A percentile compares a stretch with the other conserved stretches of the same genome.
Evolutionary conservation across 2,113 vertebrate species (phyloP).

Genomic region (Gobius niger): DNA sequence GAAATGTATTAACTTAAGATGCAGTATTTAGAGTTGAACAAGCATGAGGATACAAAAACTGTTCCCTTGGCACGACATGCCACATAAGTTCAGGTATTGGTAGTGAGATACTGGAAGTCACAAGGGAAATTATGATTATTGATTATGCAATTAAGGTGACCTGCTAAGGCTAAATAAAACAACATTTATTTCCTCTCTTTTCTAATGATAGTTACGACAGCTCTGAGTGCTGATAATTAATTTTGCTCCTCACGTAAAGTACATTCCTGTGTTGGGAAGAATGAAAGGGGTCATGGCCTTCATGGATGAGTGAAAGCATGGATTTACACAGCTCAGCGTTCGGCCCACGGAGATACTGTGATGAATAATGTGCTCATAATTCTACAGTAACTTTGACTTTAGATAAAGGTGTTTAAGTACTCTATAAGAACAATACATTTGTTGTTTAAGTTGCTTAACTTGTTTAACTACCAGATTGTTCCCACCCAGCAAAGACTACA

Average conservation of each 20-base stretch:
- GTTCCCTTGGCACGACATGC: slow-evolving; percentile 19
- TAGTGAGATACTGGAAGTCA: background rate
- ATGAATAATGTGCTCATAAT: background rate
- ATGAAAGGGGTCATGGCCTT: slow-evolving; percentile 25
- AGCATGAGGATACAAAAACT: slow-evolving; percentile 43
- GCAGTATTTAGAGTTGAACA: slow-evolving; percentile 25
- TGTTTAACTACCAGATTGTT: background rate
- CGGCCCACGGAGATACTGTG: background rate
- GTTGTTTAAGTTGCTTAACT: background rate
- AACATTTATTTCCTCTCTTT: background rate
- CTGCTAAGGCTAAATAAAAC: background rate
- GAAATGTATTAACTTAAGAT: background rate
- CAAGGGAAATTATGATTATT: no score
- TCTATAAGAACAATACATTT: background rate
- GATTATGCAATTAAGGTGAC: background rate
- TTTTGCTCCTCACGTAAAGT: slow-evolving; percentile 16
- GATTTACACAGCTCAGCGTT: slow-evolving; percentile 32
- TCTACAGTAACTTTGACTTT: background rate
- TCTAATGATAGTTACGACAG: slow-evolving; percentile 18
- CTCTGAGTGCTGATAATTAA: slow-evolving; percentile 36
- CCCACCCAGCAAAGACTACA: background rate
- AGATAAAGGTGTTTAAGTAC: background rate
- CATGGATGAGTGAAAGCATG: slow-evolving; percentile 25
- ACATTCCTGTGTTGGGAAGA: slow-evolving; percentile 26
- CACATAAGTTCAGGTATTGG: slow-evolving; percentile 31